Percentiles rank a stretch among this genome's conserved stretches.
These are phyloP conservation scores for Pteropus alecto DNA, from an alignment of 2,113 vertebrate species.

Conservation along the genomic window DNA sequence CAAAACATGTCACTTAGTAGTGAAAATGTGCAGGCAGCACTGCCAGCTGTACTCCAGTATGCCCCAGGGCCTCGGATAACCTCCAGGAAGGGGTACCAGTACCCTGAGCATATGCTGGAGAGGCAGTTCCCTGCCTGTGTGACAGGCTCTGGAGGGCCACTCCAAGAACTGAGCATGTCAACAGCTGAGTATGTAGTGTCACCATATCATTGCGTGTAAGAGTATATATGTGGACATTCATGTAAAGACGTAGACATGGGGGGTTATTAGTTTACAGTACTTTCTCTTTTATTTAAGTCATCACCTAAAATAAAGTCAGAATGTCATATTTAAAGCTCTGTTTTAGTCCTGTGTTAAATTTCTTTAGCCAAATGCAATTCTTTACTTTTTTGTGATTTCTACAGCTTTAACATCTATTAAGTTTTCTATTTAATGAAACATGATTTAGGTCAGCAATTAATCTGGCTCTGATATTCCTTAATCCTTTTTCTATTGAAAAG, in stretches of 20 bases:
- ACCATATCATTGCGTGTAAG: no score
- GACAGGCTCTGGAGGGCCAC: neutral
- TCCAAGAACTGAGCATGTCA: neutral
- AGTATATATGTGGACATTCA: neutral
- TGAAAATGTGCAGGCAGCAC: neutral
- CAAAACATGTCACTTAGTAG: neutral
- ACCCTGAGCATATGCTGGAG: neutral
- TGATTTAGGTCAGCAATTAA: neutral
- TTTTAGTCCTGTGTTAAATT: neutral
- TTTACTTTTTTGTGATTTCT: neutral
- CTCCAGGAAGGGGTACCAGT: neutral
- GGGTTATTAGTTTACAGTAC: neutral
- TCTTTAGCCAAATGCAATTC: neutral
- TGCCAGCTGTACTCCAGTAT: neutral
- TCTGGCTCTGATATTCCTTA: neutral
- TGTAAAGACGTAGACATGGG: neutral
- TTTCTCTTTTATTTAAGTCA: neutral
- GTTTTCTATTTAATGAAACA: neutral
- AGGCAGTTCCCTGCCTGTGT: neutral
- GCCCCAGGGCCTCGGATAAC: neutral
- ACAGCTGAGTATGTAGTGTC: neutral
- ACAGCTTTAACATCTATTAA: neutral
- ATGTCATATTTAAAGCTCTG: neutral
- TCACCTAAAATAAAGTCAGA: neutral
- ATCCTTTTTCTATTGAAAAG: slow-evolving; percentile 6